phyloP scores from a whole-genome alignment of 2,888 invertebrate genomes.

The Eristalis tenax region DNA sequence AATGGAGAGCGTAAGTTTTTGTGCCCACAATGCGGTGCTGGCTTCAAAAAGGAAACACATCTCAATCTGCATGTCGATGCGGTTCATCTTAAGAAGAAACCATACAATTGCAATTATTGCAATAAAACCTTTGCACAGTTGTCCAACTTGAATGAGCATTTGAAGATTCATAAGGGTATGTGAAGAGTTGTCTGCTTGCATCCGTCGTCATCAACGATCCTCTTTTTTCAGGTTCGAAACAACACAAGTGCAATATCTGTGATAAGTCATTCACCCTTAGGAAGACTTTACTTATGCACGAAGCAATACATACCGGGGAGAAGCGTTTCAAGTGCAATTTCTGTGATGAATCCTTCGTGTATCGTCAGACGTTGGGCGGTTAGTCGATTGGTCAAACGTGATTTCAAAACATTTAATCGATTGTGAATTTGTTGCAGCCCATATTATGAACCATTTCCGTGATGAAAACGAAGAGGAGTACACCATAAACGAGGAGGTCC shows the following conservation, averaged over 20 bases:
- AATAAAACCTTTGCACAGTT: conserved; percentile 54
- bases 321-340: conserved; percentile 69
- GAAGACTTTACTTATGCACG: conserved; percentile 56
- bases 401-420: background rate
- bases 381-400: background rate
- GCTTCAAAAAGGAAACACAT: conserved; percentile 39
- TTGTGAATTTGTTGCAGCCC: conserved; percentile 16
- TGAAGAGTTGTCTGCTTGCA: background rate
- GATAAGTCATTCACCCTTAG: conserved; percentile 53
- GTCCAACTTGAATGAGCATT: conserved; percentile 62
- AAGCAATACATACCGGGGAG: conserved; percentile 55
- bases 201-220: background rate
- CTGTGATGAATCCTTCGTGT: conserved; percentile 65
- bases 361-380: conserved; percentile 59
- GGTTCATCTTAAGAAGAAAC: conserved; percentile 49
- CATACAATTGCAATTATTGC: conserved; percentile 63
- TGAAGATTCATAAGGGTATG: conserved; percentile 54
- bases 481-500: conserved; percentile 42
- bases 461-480: conserved; percentile 56
- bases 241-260: conserved; percentile 68
- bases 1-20: conserved; percentile 40
- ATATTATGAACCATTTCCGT: conserved; percentile 60
- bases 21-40: conserved; percentile 53
- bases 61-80: conserved; percentile 54
- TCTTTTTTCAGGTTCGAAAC: conserved; percentile 44